Evolutionary conservation across 2,797 vertebrate genomes (phyloP).

Genomic region (Diplodus sargus): DNA sequence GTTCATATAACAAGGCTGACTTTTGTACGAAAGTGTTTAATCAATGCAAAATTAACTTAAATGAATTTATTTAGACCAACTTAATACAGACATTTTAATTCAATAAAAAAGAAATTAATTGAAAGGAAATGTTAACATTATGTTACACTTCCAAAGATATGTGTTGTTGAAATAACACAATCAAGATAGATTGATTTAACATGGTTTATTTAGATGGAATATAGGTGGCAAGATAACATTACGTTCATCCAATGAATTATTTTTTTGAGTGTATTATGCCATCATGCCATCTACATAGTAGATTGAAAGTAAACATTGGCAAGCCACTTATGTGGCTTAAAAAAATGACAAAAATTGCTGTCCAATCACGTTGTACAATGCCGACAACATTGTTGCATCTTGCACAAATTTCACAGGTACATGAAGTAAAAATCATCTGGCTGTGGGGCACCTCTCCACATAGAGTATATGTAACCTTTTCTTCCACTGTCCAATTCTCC

Average conservation of each 20-base stretch:
- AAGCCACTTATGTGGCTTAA: no score
- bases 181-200: not conserved
- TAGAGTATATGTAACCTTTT: no score
- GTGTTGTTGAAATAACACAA: not conserved
- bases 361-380: no score
- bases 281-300: no score
- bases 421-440: no score
- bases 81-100: not conserved
- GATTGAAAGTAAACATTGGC: no score
- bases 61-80: not conserved
- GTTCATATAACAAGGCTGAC: no score
- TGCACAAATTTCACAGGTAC: no score
- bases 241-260: conserved; percentile 2
- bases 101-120: not conserved
- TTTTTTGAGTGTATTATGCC: not conserved
- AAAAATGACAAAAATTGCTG: no score
- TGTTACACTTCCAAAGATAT: not conserved
- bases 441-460: no score
- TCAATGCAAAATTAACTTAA: not conserved
- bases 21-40: not conserved
- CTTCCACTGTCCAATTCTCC: no score
- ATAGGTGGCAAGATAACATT: not conserved
- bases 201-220: conserved; percentile 2
- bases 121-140: not conserved
- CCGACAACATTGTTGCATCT: no score